Conservation (phyloP, 2,113 vertebrate species). For the Crotalus helleri region DNA sequence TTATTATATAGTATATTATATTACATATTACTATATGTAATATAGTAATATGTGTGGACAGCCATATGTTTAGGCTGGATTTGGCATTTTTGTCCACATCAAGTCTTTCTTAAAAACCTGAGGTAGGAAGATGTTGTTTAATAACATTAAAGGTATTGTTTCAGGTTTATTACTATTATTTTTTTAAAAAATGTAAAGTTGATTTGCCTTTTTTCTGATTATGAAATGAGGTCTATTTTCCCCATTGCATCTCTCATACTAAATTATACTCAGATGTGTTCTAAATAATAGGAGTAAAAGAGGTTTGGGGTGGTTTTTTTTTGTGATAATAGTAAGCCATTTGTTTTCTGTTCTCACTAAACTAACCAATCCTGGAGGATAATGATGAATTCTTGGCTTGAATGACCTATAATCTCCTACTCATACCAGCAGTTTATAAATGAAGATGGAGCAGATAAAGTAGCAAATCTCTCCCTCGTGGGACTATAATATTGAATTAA, state of each 20-base stretch:
- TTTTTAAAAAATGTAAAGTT: background rate
- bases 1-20: background rate
- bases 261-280: constrained; percentile 33
- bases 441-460: background rate
- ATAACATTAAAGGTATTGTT: background rate
- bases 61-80: background rate
- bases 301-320: background rate
- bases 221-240: constrained; percentile 22
- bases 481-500: background rate
- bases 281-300: constrained; percentile 41
- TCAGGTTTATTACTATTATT: background rate
- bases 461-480: background rate
- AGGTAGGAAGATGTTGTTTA: no score
- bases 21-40: background rate
- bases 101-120: no score
- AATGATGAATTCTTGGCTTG: background rate
- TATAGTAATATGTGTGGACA: background rate
- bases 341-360: background rate
- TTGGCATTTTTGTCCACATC: background rate
- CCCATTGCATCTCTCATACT: background rate
- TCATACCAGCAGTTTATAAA: background rate
- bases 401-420: background rate
- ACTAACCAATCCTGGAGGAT: background rate
- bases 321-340: background rate
- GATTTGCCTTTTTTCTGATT: background rate